These are phyloP conservation scores for Passer domesticus DNA, from an alignment of 2,113 vertebrate species.

Conservation along the genomic window DNA sequence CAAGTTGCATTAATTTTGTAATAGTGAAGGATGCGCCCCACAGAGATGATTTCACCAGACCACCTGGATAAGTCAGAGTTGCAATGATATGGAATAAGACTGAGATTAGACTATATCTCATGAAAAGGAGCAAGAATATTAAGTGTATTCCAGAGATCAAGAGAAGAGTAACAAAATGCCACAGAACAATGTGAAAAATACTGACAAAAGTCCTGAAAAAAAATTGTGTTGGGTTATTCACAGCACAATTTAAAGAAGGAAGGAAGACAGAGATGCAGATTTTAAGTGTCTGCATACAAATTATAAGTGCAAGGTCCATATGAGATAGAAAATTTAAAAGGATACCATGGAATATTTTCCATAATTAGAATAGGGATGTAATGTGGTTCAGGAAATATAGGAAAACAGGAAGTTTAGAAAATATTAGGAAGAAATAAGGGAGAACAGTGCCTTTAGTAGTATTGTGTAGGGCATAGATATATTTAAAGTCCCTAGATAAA, in stretches of 20 bases:
- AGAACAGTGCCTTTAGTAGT: neutral
- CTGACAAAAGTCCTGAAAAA: neutral
- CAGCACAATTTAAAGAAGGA: neutral
- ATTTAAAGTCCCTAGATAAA: neutral
- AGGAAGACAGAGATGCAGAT: neutral
- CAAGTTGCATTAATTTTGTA: constrained; percentile 15
- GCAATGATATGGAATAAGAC: neutral
- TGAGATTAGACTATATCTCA: neutral
- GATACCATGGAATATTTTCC: neutral
- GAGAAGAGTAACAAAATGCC: neutral
- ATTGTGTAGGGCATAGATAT: neutral
- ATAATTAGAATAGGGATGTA: neutral
- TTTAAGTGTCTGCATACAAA: neutral
- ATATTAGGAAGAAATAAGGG: neutral
- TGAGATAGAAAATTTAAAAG: neutral
- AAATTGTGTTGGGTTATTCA: neutral
- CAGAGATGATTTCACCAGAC: neutral
- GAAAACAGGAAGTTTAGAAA: neutral
- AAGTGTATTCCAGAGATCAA: neutral
- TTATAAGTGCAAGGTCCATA: neutral
- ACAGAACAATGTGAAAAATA: neutral
- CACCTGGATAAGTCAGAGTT: neutral
- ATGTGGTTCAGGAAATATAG: neutral
- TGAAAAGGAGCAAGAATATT: neutral
- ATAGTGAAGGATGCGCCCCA: neutral